A percentile compares a stretch with the other conserved stretches of the same genome.
These are phyloP conservation scores for Oceanodroma tethys DNA, from an alignment of 2,113 vertebrate genomes.

Conservation along the genomic window DNA sequence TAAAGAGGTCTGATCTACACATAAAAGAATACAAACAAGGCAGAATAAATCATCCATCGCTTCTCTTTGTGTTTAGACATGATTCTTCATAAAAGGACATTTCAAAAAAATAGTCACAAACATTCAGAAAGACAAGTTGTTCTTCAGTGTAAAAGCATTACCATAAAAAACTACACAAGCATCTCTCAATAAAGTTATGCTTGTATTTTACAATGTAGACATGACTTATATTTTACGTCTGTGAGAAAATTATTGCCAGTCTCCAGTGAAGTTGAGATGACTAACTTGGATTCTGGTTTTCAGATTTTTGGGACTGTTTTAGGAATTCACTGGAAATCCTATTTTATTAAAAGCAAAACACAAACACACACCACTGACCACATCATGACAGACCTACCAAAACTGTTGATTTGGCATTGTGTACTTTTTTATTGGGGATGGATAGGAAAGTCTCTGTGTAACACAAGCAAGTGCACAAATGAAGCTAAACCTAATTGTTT, in stretches of 20 bases:
- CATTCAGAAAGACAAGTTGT: neutral
- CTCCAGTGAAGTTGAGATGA: neutral
- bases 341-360: neutral
- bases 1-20: neutral
- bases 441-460: neutral
- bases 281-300: neutral
- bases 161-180: neutral
- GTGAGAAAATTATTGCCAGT: neutral
- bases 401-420: neutral
- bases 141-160: neutral
- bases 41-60: rapidly evolving
- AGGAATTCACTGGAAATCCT: neutral
- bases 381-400: neutral
- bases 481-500: neutral
- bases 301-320: neutral
- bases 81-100: neutral
- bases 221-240: neutral
- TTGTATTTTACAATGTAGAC: neutral
- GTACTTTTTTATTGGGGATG: neutral
- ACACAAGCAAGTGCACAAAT: neutral
- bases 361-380: neutral
- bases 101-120: neutral
- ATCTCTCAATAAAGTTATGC: neutral
- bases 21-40: neutral
- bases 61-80: neutral